A percentile compares a stretch with the other conserved stretches of the same genome.
phyloP scores from a whole-genome alignment of 2,888 invertebrate genomes.

The Tiliacea aurago region DNA sequence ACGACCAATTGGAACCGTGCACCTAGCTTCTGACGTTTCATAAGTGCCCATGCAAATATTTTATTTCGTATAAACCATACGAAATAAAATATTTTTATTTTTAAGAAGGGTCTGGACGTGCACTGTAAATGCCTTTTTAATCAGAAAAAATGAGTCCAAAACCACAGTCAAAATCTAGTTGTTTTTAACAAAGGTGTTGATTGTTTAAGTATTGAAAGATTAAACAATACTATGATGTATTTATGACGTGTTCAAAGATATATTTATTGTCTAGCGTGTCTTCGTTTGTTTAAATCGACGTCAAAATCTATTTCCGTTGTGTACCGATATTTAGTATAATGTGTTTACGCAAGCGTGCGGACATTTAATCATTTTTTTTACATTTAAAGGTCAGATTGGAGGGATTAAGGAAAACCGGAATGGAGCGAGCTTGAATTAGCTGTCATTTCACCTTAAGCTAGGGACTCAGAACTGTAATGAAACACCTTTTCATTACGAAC shows the following conservation, averaged over 20 bases:
- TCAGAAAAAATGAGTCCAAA: too few relatives aligned
- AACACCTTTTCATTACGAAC: too few relatives aligned
- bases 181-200: slow-evolving; percentile 13
- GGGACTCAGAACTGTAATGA: too few relatives aligned
- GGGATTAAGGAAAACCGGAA: slow-evolving; percentile 4
- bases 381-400: slow-evolving; percentile 10
- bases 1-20: too few relatives aligned
- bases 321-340: slow-evolving; percentile 36
- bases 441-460: too few relatives aligned
- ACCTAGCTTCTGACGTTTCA: too few relatives aligned
- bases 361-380: slow-evolving; percentile 25
- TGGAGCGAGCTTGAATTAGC: background rate
- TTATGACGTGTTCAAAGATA: slow-evolving; percentile 35
- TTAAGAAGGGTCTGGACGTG: too few relatives aligned
- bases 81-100: too few relatives aligned
- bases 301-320: slow-evolving; percentile 46
- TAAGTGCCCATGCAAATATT: too few relatives aligned
- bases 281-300: slow-evolving; percentile 47
- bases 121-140: too few relatives aligned
- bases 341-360: slow-evolving; percentile 20
- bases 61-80: too few relatives aligned
- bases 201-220: slow-evolving; percentile 35
- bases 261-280: slow-evolving; percentile 45
- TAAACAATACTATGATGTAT: slow-evolving; percentile 39
- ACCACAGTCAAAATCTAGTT: background rate